Evolutionary conservation across 1,140 invertebrate species (phyloP), one percentile per base, ranked within the genome.

Genomic region (Tetraneura akinire): DNA sequence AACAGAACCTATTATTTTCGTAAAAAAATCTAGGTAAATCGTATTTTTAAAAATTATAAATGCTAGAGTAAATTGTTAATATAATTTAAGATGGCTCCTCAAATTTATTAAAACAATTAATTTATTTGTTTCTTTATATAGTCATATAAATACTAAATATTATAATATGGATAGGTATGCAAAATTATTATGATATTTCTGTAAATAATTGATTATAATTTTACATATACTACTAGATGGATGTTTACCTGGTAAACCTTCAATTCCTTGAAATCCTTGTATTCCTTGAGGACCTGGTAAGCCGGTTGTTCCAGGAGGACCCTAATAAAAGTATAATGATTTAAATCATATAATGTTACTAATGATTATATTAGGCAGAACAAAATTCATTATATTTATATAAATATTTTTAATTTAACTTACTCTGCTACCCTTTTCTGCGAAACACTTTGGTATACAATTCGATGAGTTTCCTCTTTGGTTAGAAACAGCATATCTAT

Each of bases 401-500:
- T n/a, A 0, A 62, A 37, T 37, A 37, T 37, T 4, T 37, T 37
- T 4, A 4, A 42, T n/a, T 13, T 37, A 57, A 51, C 16, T 60
- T 51, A 23, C 92, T 84, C 94, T 88, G 45, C 90, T 91, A 84
- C 96, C 96, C 87, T 97, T 98, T 87, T 98, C 95, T 3, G 95
- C 96, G 81, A 96, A 91, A 88, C 96, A 98, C 88, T 94, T 95
- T 47, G 94, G 95, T 37, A 89, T 88, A 83, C 90, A 83, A 49
- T 82, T 82, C 13, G 82, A 32, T 1, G 82, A 78, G 42, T 82
- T 81, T n/a, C 81, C 80, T 62, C 78, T 71, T 23, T 83, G 83
- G 68, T 82, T 81, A 32, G 23, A 45, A 26, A 78, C 32, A 18
- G 53, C 51, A 47, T 78, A 78, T 60, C 74, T 53, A 42, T 57